phyloP scores from a whole-genome alignment of 2,888 invertebrate species.

The Dryocosmus kuriphilus region DNA sequence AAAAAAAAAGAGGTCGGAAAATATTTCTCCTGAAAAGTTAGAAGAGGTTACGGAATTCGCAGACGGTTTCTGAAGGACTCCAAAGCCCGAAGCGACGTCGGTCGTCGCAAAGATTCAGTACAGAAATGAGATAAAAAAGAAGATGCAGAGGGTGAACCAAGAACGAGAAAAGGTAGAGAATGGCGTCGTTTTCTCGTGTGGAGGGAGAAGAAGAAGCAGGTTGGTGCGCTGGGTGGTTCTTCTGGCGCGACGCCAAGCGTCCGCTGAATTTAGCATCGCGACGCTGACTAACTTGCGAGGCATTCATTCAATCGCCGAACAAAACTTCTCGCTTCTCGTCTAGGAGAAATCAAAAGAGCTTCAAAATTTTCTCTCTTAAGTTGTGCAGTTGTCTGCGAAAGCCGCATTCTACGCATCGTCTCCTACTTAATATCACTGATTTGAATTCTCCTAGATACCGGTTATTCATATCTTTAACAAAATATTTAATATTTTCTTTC shows the following conservation, averaged over 20 bases:
- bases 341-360: slow-evolving; percentile 30
- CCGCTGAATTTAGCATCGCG: slow-evolving; percentile 76
- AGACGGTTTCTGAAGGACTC: slow-evolving; percentile 23
- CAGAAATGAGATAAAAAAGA: slow-evolving; percentile 36
- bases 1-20: no score
- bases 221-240: slow-evolving; percentile 77
- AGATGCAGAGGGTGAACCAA: slow-evolving; percentile 37
- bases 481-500: neutral
- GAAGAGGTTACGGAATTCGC: slow-evolving; percentile 28
- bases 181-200: slow-evolving; percentile 58
- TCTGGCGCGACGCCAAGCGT: slow-evolving; percentile 73
- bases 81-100: neutral
- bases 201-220: slow-evolving; percentile 73
- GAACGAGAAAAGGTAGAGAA: slow-evolving; percentile 51
- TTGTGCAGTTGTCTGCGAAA: slow-evolving; percentile 21
- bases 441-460: neutral
- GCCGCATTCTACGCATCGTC: neutral
- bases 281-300: slow-evolving; percentile 77
- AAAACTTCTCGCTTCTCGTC: slow-evolving; percentile 62
- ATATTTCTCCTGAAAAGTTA: neutral
- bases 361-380: slow-evolving; percentile 16
- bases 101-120: slow-evolving; percentile 21
- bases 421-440: slow-evolving; percentile 2
- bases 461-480: neutral
- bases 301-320: slow-evolving; percentile 75